phyloP scores from a whole-genome alignment of 2,113 vertebrate genomes.

The Okapia johnstoni region DNA sequence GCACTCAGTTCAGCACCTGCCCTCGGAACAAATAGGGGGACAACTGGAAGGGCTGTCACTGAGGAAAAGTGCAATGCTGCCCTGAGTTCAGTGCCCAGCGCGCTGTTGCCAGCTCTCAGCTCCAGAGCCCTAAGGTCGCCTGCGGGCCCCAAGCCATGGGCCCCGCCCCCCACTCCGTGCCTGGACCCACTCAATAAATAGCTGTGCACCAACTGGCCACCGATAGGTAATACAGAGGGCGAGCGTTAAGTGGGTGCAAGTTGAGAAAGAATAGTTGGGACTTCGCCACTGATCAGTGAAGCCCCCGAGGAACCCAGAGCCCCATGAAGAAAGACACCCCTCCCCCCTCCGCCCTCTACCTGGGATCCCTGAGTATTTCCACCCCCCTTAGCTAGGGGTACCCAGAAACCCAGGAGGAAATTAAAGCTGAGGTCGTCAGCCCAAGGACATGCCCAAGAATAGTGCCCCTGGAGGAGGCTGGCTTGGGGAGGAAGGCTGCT shows the following conservation, averaged over 20 bases:
- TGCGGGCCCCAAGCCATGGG: not conserved
- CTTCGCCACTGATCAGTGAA: not conserved
- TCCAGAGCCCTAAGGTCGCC: not conserved
- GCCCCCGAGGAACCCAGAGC: not conserved
- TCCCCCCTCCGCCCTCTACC: not conserved
- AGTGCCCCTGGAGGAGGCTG: not conserved
- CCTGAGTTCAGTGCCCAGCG: not conserved
- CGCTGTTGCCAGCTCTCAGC: not conserved
- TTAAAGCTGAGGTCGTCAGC: not conserved
- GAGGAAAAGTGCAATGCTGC: not conserved
- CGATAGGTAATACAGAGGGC: not conserved
- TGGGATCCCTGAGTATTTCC: not conserved
- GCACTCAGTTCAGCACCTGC: not conserved
- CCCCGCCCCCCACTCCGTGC: not conserved
- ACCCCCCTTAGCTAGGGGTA: not conserved
- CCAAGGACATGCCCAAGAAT: not conserved
- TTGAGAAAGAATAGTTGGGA: not conserved
- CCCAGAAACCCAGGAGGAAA: not conserved
- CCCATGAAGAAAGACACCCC: not conserved
- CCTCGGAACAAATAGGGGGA: not conserved
- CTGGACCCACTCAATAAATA: not conserved
- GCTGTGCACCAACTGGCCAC: not conserved
- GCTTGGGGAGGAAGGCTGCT: not conserved
- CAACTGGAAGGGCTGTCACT: not conserved
- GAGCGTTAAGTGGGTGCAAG: not conserved